Evolutionary conservation across 2,113 vertebrate species (phyloP), one percentile per base, ranked within the genome.

Genomic region (Xenus cinereus): DNA sequence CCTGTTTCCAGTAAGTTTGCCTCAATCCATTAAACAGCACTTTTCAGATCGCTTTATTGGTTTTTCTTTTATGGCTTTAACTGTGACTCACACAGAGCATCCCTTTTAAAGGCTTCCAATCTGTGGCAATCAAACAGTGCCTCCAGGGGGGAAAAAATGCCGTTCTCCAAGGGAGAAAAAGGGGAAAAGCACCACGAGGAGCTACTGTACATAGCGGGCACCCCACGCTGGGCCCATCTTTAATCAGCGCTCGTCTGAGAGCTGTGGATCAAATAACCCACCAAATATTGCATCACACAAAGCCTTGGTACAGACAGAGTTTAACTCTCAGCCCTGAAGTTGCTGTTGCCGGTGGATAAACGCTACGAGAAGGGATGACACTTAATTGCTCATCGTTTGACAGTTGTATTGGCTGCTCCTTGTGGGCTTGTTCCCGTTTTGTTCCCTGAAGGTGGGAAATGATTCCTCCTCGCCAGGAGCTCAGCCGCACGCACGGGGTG

Each of bases 31-130:
- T 94, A 95, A 97, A 50, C 81, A 74, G 89, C 75, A 24, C 91
- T 94, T 95, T 86, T 89, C 93, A 62, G 81, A 83, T 80, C 2
- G 37, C 72, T 97, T 95, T 96, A 97, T 96, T 90, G 94, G 87
- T 73, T 93, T 97, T 85, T 87, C 87, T 74, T 96, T 93, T 91
- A 89, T 51, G 84, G 95, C 87, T 86, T 57, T 54, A 35, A 14
- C 54, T 50, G 63, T 95, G 96, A 96, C 78, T 94, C 93, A 93
- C 84, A 3, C 51, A 64, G 59, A 89, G 86, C 8, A 67, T 59
- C 89, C 81, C 82, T 95, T 89, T 93, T 46, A 96, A 95, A 90
- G 50, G 80, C 62, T 67, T 56, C 88, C 73, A 41, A n/a, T 62
- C 72, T 8, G 48, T 57, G 77, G 89, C 78, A 53, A 76, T 86